Base-by-base conservation (phyloP, 35 echinoderm and acorn worm species). In the Chiridota heheva region DNA sequence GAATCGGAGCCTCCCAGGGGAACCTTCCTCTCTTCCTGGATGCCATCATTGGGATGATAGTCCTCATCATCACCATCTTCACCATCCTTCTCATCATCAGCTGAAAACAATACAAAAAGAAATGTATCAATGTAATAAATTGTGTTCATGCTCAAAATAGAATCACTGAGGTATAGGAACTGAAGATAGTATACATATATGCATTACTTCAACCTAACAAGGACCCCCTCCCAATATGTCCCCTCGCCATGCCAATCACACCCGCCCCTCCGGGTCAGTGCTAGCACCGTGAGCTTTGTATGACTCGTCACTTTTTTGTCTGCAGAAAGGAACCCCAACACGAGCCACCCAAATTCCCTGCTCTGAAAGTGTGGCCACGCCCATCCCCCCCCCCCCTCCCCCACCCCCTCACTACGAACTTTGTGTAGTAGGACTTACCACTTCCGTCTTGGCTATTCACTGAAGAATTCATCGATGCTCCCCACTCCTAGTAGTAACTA, bases 21-120 rank as follows among this genome's bases (percentile, higher is more conserved):
- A 24, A 65, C 62, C 2, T 24, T 65, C 62, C 62, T 5, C 3
- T 5, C 2, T 65, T 28, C 24, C 24, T 5, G 62, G 62, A n/a
- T n/a, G n/a, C 15, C 62, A n/a, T 65, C 62, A 65, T 65, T 65
- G n/a, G 29, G 62, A 65, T 65, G 62, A 29, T 5, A 65, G 24
- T 5, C 62, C 62, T 29, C 62, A 29, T 5, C 62, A 13, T 5
- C 18, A 2, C 13, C 62, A 65, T 65, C 15, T 2, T 65, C 62
- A 28, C 31, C 24, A 65, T 13, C 24, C n/a, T 65, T 34, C 2
- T 65, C 62, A 1, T 65, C 62, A 2, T 65, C 62, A 65, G 16
- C 62, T 22, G 62, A 2, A 22, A 1, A 3, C 16, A 34, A 65
- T 34, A 65, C 15, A 22, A 29, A 2, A 65, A 5, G 29, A 65